phyloP scores from a whole-genome alignment of 2,888 invertebrate genomes.

The Alloscopus bannaensis region DNA sequence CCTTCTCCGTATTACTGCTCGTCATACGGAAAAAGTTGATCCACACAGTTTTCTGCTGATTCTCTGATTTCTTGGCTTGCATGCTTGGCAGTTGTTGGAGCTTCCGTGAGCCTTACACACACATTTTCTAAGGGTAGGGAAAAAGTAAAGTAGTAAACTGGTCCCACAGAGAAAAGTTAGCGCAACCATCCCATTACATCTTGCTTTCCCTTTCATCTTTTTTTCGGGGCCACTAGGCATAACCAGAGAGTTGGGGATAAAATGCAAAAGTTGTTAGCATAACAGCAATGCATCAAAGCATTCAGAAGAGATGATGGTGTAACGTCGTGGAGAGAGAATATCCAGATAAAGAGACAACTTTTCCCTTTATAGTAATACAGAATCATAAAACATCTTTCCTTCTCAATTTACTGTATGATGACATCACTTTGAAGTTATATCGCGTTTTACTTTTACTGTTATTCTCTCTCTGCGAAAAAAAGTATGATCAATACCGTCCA shows the following conservation, averaged over 20 bases:
- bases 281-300: neutral
- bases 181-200: too few species aligned
- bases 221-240: neutral
- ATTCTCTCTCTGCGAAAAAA: neutral
- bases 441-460: neutral
- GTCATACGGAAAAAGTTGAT: constrained; percentile 19
- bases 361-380: neutral
- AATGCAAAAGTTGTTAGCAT: neutral
- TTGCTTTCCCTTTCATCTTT: constrained; percentile 28
- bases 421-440: neutral
- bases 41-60: constrained; percentile 38
- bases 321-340: neutral
- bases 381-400: neutral
- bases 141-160: neutral
- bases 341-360: neutral
- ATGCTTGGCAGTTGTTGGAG: constrained; percentile 15
- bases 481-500: neutral
- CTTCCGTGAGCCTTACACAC: neutral
- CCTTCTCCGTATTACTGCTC: too few species aligned
- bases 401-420: neutral
- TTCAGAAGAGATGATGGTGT: neutral
- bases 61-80: constrained; percentile 28
- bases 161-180: neutral
- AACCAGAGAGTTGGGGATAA: neutral
- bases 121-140: neutral